Conservation (phyloP, 2,888 invertebrate genomes). For the Cataglyphis rosenhaueri region DNA sequence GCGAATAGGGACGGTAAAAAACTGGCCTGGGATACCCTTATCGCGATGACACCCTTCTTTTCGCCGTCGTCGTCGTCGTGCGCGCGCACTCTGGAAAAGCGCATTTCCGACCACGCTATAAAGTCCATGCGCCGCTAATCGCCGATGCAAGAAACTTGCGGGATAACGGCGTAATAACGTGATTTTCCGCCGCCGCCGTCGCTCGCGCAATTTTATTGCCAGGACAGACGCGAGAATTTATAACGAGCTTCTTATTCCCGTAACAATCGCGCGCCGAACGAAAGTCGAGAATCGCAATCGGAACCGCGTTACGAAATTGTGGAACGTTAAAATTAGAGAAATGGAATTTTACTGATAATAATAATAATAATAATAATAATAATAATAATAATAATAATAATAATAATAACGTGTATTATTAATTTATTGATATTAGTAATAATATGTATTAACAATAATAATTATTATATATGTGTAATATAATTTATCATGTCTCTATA, state of each 20-base stretch:
- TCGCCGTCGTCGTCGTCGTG: not conserved
- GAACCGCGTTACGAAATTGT: not conserved
- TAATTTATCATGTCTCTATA: not conserved
- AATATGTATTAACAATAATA: not conserved
- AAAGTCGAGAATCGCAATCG: not conserved
- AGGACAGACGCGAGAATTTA: slow-evolving; percentile 35
- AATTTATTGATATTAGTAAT: not conserved
- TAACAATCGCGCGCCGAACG: slow-evolving; percentile 7
- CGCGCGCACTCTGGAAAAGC: slow-evolving; percentile 29
- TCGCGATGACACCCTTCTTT: slow-evolving; percentile 38
- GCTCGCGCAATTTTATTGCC: slow-evolving; percentile 26
- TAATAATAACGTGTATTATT: not conserved
- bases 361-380: not conserved
- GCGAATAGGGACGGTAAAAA: slow-evolving; percentile 41
- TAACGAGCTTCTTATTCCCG: slow-evolving; percentile 37
- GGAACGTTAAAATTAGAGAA: not conserved
- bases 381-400: not conserved
- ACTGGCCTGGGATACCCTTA: slow-evolving; percentile 56
- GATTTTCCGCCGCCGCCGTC: not conserved
- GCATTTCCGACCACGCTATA: slow-evolving; percentile 30
- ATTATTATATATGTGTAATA: not conserved
- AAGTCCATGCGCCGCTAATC: slow-evolving; percentile 36
- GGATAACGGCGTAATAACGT: slow-evolving; percentile 37
- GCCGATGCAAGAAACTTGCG: slow-evolving; percentile 11
- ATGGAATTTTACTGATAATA: not conserved